Evolutionary conservation across 1,140 invertebrate genomes (phyloP).

Genomic region (Drosophila sturtevanti): DNA sequence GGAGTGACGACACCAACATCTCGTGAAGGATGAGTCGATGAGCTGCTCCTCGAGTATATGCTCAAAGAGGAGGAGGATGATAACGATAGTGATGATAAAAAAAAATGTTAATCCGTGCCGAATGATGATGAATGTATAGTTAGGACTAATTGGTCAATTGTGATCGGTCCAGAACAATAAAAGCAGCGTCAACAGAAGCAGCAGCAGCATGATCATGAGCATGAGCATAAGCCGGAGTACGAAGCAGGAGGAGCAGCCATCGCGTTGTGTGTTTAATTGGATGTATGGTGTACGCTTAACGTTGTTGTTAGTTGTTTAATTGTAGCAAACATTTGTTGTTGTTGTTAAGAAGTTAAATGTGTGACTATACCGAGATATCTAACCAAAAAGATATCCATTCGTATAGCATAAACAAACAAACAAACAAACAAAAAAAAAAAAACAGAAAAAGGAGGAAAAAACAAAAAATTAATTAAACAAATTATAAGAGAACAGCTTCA

Average conservation of each 20-base stretch:
- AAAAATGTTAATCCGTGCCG: neutral
- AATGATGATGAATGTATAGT: neutral
- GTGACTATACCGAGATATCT: conserved; percentile 40
- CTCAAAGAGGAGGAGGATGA: conserved; percentile 63
- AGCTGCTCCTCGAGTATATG: conserved; percentile 68
- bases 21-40: conserved; percentile 77
- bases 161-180: conserved; percentile 7
- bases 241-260: conserved; percentile 19
- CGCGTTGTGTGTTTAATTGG: conserved; percentile 5
- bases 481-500: conserved; percentile 72
- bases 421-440: neutral
- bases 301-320: conserved; percentile 81
- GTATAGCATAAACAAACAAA: neutral
- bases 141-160: too few species aligned
- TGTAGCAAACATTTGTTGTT: conserved; percentile 79
- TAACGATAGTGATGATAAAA: conserved; percentile 6
- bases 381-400: neutral
- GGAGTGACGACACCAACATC: conserved; percentile 42
- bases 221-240: conserved; percentile 33
- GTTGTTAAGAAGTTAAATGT: conserved; percentile 76
- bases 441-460: conserved; percentile 32
- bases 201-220: too few species aligned
- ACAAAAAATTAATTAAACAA: conserved; percentile 61
- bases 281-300: conserved; percentile 69
- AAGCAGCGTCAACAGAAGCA: conserved; percentile 26